Conservation (phyloP, 2,113 vertebrate species). For the Petroica traversi region DNA sequence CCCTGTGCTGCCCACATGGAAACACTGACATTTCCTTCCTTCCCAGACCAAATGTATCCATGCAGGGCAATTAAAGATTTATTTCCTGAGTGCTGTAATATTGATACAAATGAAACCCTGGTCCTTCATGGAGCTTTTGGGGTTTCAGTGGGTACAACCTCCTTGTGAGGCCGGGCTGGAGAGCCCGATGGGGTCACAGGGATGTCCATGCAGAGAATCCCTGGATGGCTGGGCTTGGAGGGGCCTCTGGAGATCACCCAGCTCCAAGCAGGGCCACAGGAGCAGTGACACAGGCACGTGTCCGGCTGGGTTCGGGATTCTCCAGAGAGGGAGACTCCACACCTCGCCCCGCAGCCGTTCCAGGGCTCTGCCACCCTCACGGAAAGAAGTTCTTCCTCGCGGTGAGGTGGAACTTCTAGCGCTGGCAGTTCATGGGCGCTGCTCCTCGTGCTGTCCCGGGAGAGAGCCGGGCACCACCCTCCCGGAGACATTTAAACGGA, state of each 20-base stretch:
- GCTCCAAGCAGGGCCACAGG: not conserved
- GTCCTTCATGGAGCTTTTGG: not conserved
- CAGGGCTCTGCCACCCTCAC: not conserved
- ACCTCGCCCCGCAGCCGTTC: not conserved
- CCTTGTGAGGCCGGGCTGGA: accelerated
- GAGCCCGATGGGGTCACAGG: accelerated
- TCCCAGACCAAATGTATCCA: accelerated
- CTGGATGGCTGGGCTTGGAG: accelerated
- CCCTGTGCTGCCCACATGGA: not conserved
- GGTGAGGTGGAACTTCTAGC: not conserved
- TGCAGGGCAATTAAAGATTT: not conserved
- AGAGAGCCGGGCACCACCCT: not conserved
- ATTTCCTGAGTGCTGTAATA: accelerated
- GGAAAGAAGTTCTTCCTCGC: not conserved
- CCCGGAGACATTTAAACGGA: not conserved
- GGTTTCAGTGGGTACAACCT: not conserved
- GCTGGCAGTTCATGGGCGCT: not conserved
- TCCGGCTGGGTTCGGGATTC: not conserved
- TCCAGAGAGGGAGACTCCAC: not conserved
- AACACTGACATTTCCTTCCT: accelerated
- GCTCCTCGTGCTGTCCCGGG: not conserved
- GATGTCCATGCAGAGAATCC: not conserved
- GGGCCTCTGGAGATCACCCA: not conserved
- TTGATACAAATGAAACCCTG: accelerated
- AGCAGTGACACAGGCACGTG: not conserved